Evolutionary conservation across 2,113 vertebrate genomes (phyloP).

Genomic region (Morone saxatilis): DNA sequence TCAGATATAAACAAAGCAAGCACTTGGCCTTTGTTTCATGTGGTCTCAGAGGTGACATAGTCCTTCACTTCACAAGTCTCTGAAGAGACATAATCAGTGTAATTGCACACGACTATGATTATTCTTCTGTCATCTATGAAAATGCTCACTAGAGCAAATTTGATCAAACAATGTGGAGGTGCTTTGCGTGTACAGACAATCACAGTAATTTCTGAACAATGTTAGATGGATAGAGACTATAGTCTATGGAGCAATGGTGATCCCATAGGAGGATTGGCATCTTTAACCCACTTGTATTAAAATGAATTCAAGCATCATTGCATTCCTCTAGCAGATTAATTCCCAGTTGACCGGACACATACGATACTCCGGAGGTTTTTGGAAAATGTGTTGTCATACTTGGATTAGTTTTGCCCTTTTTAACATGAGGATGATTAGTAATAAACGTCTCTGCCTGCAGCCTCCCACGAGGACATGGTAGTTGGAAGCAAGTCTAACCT

Average conservation of each 20-base stretch:
- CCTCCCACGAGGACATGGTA: slow-evolving; percentile 50
- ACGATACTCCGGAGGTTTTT: slow-evolving; percentile 48
- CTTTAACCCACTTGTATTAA: slow-evolving; percentile 63
- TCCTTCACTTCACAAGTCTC: slow-evolving; percentile 62
- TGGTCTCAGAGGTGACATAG: slow-evolving; percentile 67
- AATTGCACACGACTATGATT: slow-evolving; percentile 68
- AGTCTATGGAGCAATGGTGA: slow-evolving; percentile 14
- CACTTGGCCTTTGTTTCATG: slow-evolving; percentile 64
- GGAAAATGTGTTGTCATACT: slow-evolving; percentile 61
- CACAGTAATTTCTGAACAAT: slow-evolving; percentile 35
- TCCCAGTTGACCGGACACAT: slow-evolving; percentile 49
- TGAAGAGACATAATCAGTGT: slow-evolving; percentile 67
- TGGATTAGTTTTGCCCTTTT: slow-evolving; percentile 54
- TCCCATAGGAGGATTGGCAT: slow-evolving; percentile 39
- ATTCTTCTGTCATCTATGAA: slow-evolving; percentile 64
- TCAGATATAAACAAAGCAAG: slow-evolving; percentile 62
- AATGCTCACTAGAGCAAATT: slow-evolving; percentile 65
- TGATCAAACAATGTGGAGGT: slow-evolving; percentile 44
- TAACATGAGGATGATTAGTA: slow-evolving; percentile 59
- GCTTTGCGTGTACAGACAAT: slow-evolving; percentile 26
- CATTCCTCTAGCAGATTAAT: slow-evolving; percentile 51
- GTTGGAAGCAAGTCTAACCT: slow-evolving; percentile 56
- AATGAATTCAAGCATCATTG: slow-evolving; percentile 56
- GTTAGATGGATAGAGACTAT: slow-evolving; percentile 22
- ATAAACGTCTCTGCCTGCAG: slow-evolving; percentile 52